Base-by-base conservation (phyloP, 2,797 vertebrate genomes). In the Ctenochaetus hawaiiensis region DNA sequence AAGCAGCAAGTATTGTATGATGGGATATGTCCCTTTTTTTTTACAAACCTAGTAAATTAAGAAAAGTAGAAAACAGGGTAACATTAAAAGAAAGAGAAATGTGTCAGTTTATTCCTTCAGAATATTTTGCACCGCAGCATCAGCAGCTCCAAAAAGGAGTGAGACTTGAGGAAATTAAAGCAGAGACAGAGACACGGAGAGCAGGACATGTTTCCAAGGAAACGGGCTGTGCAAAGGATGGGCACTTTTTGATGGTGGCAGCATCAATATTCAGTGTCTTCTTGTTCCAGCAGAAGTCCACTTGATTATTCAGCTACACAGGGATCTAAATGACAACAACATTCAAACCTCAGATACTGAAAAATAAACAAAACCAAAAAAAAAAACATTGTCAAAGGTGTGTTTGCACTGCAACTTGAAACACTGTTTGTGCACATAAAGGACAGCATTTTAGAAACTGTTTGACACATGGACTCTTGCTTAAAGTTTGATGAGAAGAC, bases 201-300 rank as follows among this genome's bases (percentile, higher is more conserved):
- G 64, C 43, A 63, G 37, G 65, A 67, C 75, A 70, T 10, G 89
- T 92, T 91, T 92, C 91, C 91, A 92, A 80, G 91, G 88, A 81
- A 91, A 93, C 90, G 13, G 51, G 78, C 80, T 65, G 79, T 49
- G 68, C 81, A 61, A 47, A 64, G 67, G 70, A 85, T 56, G 75
- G 62, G 56, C 76, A 48, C 49, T 72, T 83, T 73, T 54, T 77
- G 76, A 87, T 83, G 62, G 56, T 26, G 34, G 61, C 44, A 49
- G 23, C 75, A 71, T 88, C 83, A 83, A 70, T 78, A 72, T 67
- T 66, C 73, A 77, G 68, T 17, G 6, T 30, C 74, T 34, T 48
- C 59, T 66, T n/a, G n/a, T 54, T 70, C 30, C 30, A 67, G 61
- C 83, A 78, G 70, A 81, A 67, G 73, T 59, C 64, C 77, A 57